Conservation (phyloP, 2,113 vertebrate species). For the Trematomus loennbergii region DNA sequence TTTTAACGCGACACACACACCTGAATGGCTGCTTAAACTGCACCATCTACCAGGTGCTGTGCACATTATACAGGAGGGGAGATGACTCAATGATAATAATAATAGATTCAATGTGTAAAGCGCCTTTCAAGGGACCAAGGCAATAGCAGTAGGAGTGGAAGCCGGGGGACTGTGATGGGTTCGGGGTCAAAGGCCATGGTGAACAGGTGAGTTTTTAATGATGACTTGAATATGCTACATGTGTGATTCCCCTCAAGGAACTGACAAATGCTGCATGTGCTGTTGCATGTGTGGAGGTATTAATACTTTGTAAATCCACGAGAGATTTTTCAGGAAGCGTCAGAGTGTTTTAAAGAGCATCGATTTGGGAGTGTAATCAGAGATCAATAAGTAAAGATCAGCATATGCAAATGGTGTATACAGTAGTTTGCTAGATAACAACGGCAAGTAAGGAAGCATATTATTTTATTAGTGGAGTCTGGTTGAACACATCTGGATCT, state of each 20-base stretch:
- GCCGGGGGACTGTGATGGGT: no score
- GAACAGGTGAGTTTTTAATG: no score
- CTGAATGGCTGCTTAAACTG: constrained; percentile 10
- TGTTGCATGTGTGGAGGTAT: background rate
- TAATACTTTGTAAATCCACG: background rate
- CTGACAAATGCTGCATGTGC: background rate
- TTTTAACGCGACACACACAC: constrained; percentile 39
- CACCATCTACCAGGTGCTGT: constrained; percentile 45
- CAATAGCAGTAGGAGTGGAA: no score
- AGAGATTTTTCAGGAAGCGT: background rate
- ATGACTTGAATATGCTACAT: background rate
- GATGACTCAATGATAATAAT: constrained; percentile 10
- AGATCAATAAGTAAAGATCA: constrained; percentile 24
- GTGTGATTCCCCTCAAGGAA: constrained; percentile 9
- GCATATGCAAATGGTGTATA: constrained; percentile 23
- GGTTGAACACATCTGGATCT: constrained; percentile 4
- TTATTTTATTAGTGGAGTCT: background rate
- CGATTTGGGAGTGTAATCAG: constrained; percentile 5
- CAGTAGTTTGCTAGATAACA: constrained; percentile 17
- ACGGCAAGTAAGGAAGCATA: constrained; percentile 1
- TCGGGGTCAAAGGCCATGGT: no score
- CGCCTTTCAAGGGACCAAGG: no score
- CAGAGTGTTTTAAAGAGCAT: no score
- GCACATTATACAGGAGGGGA: constrained; percentile 10
- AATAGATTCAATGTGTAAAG: no score